Percentiles rank a stretch among this genome's conserved stretches.
Evolutionary conservation across 1,140 invertebrate genomes (phyloP).

Genomic region (Ceratina australensis): DNA sequence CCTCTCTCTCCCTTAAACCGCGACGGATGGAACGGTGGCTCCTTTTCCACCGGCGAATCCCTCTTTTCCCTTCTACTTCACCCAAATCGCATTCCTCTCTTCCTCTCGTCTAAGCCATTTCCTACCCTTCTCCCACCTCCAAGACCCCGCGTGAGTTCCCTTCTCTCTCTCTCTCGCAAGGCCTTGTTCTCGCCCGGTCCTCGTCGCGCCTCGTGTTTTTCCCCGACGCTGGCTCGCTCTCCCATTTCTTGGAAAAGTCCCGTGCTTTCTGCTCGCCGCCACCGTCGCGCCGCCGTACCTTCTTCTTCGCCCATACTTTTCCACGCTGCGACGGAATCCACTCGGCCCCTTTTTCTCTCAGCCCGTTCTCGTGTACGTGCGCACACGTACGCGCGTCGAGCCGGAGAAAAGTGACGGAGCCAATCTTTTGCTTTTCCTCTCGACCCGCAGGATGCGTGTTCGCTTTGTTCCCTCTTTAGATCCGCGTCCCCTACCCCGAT

Average conservation of each 20-base stretch:
- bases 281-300: neutral
- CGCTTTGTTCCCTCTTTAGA: conserved; percentile 1
- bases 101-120: conserved; percentile 42
- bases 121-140: conserved; percentile 25
- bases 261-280: conserved; percentile 41
- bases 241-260: conserved; percentile 59
- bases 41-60: conserved; percentile 33
- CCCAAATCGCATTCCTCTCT: conserved; percentile 47
- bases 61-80: conserved; percentile 39
- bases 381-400: conserved; percentile 9
- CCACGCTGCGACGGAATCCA: conserved; percentile 37
- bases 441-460: neutral
- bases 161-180: conserved; percentile 27
- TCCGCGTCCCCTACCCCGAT: no score
- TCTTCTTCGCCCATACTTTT: conserved; percentile 44
- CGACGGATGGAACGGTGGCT: conserved; percentile 9
- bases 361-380: neutral
- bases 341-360: conserved; percentile 25
- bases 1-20: neutral
- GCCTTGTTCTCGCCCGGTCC: neutral
- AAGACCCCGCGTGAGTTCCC: neutral
- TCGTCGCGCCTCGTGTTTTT: conserved; percentile 8
- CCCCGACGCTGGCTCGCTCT: conserved; percentile 8
- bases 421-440: neutral
- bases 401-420: neutral